Evolutionary conservation across 2,113 vertebrate genomes (phyloP).

Genomic region (Limanda limanda): DNA sequence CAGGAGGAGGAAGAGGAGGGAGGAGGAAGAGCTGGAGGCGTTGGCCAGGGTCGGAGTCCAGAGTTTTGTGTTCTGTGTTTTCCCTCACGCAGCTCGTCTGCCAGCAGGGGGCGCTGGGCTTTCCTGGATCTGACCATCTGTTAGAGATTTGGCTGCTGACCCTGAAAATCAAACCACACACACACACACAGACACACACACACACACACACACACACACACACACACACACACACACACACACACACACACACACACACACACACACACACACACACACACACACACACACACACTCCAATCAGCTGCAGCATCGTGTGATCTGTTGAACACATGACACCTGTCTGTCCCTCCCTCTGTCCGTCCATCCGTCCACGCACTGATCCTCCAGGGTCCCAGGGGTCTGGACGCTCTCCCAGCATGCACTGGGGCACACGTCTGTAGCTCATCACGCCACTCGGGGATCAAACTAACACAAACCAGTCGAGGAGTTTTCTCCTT

Average conservation of each 20-base stretch:
- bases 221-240: slow-evolving; percentile 1
- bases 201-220: slow-evolving; percentile 14
- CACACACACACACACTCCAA: no score
- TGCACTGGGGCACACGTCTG: background rate
- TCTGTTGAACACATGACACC: slow-evolving; percentile 30
- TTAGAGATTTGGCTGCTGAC: slow-evolving; percentile 63
- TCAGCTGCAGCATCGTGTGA: slow-evolving; percentile 7
- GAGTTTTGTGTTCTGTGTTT: slow-evolving; percentile 25
- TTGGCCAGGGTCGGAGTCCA: slow-evolving; percentile 12
- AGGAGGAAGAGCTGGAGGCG: background rate
- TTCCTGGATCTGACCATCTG: slow-evolving; percentile 61
- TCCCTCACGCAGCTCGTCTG: slow-evolving; percentile 31
- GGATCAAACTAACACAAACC: no score
- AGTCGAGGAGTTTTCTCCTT: no score
- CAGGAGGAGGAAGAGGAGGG: background rate
- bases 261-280: slow-evolving; percentile 11
- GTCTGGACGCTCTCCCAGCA: slow-evolving; percentile 20
- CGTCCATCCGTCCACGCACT: background rate
- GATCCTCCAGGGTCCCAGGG: background rate
- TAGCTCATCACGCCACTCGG: no score
- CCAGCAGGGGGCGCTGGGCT: slow-evolving; percentile 67
- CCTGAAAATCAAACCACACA: slow-evolving; percentile 48
- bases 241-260: background rate
- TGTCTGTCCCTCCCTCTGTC: background rate
- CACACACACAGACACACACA: background rate